Evolutionary conservation across 2,888 invertebrate species (phyloP).

Genomic region (Rhingia rostrata): DNA sequence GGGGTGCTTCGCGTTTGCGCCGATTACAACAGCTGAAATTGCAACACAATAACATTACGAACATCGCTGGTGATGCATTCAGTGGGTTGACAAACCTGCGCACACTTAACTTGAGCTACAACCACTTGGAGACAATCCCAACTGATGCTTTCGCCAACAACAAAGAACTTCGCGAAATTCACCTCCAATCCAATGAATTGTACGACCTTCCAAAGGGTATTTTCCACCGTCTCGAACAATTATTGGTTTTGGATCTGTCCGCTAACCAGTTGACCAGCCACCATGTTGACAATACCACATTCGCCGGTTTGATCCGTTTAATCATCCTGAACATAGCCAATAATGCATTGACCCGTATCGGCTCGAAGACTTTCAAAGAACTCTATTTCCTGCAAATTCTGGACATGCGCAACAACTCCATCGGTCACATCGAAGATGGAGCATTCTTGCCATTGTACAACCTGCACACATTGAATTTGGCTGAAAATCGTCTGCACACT

Average conservation of each 20-base stretch:
- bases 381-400: constrained; percentile 93
- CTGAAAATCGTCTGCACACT: constrained; percentile 92
- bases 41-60: constrained; percentile 92
- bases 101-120: constrained; percentile 93
- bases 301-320: constrained; percentile 91
- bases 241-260: constrained; percentile 92
- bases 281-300: constrained; percentile 92
- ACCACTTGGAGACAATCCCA: constrained; percentile 91
- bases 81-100: constrained; percentile 90
- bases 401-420: constrained; percentile 92
- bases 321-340: constrained; percentile 93
- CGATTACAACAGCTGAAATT: constrained; percentile 91
- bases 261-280: constrained; percentile 93
- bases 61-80: constrained; percentile 91
- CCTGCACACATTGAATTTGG: constrained; percentile 93
- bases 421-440: constrained; percentile 94
- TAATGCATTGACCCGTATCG: constrained; percentile 92
- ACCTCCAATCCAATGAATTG: constrained; percentile 92
- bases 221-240: constrained; percentile 92
- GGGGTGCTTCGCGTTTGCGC: constrained; percentile 89
- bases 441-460: constrained; percentile 94
- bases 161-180: constrained; percentile 91
- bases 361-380: constrained; percentile 93
- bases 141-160: constrained; percentile 91
- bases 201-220: constrained; percentile 92